Evolutionary conservation across 1,140 invertebrate species (phyloP), one percentile per base, ranked within the genome.

Genomic region (Caenorhabditis remanei): DNA sequence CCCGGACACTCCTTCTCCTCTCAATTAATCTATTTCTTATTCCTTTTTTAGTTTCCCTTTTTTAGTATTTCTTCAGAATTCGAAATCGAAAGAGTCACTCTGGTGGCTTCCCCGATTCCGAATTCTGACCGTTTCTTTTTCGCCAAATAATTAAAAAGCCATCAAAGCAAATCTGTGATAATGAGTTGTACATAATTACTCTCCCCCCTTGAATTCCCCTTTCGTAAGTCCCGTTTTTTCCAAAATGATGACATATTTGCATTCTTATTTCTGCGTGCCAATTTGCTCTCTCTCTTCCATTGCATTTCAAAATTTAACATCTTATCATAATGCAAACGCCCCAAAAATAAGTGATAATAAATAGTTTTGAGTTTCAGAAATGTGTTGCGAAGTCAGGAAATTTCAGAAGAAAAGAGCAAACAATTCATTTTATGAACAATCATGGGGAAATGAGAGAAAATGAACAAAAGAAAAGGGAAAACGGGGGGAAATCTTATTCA

Each of bases 101-200:
- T 32, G 32, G 2, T 32, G 32, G 32, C 32, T 32, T 2, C 2
- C 32, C 2, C 32, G 32, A 32, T 32, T 32, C 32, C 32, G 32
- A 32, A 32, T 32, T 32, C 32, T 2, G 32, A 32, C 2, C 32
- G 32, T 32, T 32, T 32, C 32, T 2, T 32, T 32, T 32, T 32
- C 32, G 32, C 32, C 32, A 32, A 32, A 32, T 32, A 32, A 32
- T 32, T 32, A 32, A 13, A 16, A 71, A 71, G 71, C 46, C 71
- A 79, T 50, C 71, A 21, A 79, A 79, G 71, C 71, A 79, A 79
- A n/a, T 19, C 71, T 79, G 71, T 79, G 71, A 79, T 79, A 79
- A 79, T 79, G 71, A 53, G 71, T 79, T 79, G 71, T 79, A 79
- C 71, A 79, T 79, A 79, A 48, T 71, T 71, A 11, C 11, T 53